Conservation (phyloP, 2,113 vertebrate species). For the Xenopus laevis region DNA sequence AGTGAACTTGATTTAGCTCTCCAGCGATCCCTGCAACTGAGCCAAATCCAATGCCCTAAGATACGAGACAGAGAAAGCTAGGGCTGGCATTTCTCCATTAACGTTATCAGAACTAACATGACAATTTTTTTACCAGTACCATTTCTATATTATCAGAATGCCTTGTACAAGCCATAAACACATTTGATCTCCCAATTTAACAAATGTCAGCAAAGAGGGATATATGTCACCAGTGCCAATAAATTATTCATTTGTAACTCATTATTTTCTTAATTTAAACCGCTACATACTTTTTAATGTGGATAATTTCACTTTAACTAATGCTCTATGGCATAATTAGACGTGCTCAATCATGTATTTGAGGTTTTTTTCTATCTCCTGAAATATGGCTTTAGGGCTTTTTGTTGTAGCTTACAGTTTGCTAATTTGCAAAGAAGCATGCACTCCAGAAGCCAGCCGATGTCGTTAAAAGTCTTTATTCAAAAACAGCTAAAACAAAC, state of each 20-base stretch:
- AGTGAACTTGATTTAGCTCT: slow-evolving; percentile 20
- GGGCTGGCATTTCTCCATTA: slow-evolving; percentile 7
- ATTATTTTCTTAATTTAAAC: slow-evolving; percentile 44
- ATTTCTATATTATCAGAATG: slow-evolving; percentile 12
- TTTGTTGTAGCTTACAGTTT: slow-evolving; percentile 29
- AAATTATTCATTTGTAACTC: slow-evolving; percentile 37
- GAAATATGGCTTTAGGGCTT: slow-evolving; percentile 33
- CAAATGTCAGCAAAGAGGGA: slow-evolving; percentile 37
- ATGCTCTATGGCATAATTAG: slow-evolving; percentile 36
- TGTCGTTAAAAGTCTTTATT: too few relatives aligned
- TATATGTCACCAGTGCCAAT: slow-evolving; percentile 27
- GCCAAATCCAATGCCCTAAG: not conserved
- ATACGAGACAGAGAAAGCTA: slow-evolving; percentile 18
- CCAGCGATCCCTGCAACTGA: not conserved
- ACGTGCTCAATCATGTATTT: slow-evolving; percentile 28
- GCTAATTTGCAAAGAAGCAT: too few relatives aligned
- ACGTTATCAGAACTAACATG: not conserved
- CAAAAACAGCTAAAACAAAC: too few relatives aligned
- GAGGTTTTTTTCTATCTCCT: slow-evolving; percentile 25
- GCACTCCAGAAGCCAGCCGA: too few relatives aligned
- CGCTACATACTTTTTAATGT: slow-evolving; percentile 33
- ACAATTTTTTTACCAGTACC: slow-evolving; percentile 21
- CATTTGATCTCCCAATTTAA: slow-evolving; percentile 28
- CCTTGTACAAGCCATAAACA: slow-evolving; percentile 22
- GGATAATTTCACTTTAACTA: slow-evolving; percentile 31